These are phyloP conservation scores for Orycteropus afer DNA, from an alignment of 2,113 vertebrate species.

Conservation along the genomic window DNA sequence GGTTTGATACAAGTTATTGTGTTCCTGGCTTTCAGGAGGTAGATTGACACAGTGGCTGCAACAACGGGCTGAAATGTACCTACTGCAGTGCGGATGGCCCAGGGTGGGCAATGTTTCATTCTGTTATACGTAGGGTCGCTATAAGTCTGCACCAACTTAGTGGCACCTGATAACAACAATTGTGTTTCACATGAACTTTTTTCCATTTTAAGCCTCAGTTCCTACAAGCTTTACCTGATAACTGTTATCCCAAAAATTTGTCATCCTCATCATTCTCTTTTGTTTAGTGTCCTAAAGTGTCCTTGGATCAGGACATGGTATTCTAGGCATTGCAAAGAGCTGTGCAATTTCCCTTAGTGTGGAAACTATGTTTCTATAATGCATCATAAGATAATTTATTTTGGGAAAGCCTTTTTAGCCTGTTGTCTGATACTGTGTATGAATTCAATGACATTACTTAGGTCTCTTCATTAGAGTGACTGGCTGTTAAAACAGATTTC, in stretches of 20 bases:
- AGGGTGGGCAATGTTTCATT: too few species aligned
- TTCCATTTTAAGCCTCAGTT: not conserved
- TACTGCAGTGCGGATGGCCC: too few species aligned
- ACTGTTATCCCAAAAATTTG: not conserved
- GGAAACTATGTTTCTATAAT: not conserved
- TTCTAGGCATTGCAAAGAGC: not conserved
- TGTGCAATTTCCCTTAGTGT: not conserved
- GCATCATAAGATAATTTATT: not conserved
- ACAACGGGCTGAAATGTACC: too few species aligned
- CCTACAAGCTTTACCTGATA: not conserved
- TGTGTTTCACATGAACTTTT: not conserved
- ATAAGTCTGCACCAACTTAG: too few species aligned
- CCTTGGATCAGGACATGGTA: not conserved
- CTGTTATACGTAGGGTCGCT: too few species aligned
- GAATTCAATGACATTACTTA: not conserved
- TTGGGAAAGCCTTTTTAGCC: not conserved
- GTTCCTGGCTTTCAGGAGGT: not conserved
- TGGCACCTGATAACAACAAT: too few species aligned
- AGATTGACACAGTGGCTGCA: too few species aligned
- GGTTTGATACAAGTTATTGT: not conserved
- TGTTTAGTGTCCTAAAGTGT: not conserved
- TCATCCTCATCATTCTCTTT: not conserved
- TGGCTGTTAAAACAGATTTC: not conserved
- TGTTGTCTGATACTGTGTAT: not conserved
- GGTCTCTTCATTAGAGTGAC: not conserved